Base-by-base conservation (phyloP, 2,113 vertebrate species). In the Eonycteris spelaea region DNA sequence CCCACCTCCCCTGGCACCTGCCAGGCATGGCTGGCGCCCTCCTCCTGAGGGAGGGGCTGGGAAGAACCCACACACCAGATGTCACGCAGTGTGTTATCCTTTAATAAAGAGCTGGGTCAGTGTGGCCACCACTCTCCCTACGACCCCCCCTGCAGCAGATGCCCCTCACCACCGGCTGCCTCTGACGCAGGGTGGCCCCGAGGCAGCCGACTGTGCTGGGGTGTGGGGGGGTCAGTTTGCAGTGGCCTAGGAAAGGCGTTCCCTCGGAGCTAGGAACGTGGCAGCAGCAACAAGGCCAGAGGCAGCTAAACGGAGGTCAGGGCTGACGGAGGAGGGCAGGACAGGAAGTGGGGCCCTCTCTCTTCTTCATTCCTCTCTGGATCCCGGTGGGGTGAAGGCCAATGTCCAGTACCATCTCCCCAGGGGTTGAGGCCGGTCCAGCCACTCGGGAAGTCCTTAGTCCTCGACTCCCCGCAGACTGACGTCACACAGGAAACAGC, bases 281-380 rank as follows among this genome's bases (percentile, higher is more conserved):
- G 65, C 97, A 97, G 95, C 95, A 97, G 94, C 95, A 95, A 74
- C 63, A 94, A 93, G 82, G 92, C 84, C 63, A 9, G 63, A 90
- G 95, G 94, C 65, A 35, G 67, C 94, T 79, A 59, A 51, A 59
- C 68, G 26, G 85, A 96, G 94, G 90, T 96, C 92, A 78, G 91
- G 67, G 75, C 48, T 38, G 94, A 61, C 1, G n/a, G 78, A 68
- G 43, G 65, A 78, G 73, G 57, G 35, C 7, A 11, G 79, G 65
- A 33, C 78, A 63, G 68, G 63, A 59, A 59, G 38, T 3, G 6
- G 63, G 73, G 53, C n/a, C 65, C 59, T 35, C 45, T n/a, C n/a
- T n/a, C n/a, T n/a, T n/a, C n/a, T 14, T 55, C 91, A 95, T 77
- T 85, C 86, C 77, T 74, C 87, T 82, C 73, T 30, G 70, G 70